These are phyloP conservation scores for Noctua pronuba DNA, from an alignment of 2,888 invertebrate species.

Conservation along the genomic window DNA sequence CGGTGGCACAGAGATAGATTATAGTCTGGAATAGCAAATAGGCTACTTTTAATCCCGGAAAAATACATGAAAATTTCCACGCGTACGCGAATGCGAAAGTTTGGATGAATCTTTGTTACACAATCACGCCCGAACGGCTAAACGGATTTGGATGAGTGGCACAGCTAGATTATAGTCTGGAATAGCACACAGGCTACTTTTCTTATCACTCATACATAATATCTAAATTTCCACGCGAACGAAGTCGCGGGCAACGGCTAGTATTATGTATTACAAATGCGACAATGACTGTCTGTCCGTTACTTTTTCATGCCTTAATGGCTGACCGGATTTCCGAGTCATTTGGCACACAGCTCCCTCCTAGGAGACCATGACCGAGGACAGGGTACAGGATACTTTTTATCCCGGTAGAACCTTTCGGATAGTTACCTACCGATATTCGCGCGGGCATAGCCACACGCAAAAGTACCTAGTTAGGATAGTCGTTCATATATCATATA, in stretches of 20 bases:
- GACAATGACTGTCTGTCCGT: background rate
- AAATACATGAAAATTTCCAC: background rate
- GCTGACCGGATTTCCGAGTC: no score
- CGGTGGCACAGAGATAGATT: background rate
- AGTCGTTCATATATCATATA: background rate
- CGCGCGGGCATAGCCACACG: background rate
- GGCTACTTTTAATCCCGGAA: background rate
- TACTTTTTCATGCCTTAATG: background rate
- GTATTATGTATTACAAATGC: background rate
- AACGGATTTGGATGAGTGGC: no score
- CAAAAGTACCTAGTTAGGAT: background rate
- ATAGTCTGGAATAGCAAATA: background rate
- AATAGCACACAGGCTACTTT: no score
- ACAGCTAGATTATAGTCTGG: no score
- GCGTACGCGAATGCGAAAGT: no score
- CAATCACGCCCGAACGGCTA: no score
- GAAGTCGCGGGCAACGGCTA: background rate
- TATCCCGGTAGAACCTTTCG: background rate
- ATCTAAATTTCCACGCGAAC: background rate
- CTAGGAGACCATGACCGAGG: background rate
- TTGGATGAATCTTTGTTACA: no score
- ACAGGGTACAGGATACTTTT: background rate
- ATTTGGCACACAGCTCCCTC: background rate
- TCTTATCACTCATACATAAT: no score
- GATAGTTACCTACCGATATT: background rate